Base-by-base conservation (phyloP, 1,140 invertebrate species). In the Drosophila ironensis region DNA sequence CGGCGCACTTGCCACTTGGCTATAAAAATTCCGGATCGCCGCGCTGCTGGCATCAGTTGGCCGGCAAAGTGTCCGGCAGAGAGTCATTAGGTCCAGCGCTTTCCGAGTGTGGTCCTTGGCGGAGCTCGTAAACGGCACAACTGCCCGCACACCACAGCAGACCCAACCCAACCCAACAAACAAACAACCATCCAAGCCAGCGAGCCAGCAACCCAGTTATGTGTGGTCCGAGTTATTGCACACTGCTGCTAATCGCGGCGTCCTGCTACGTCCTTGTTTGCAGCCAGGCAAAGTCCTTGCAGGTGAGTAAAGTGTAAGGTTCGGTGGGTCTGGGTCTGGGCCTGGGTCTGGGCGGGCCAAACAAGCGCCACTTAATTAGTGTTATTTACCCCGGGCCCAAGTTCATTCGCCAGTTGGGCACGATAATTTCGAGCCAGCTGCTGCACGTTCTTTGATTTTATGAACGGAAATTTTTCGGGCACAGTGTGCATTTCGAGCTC, bases 161-260 rank as follows among this genome's bases (percentile, higher is more conserved):
- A n/a, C 25, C 11, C 11, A 1, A 51, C 4, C 22, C 12, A 9
- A 11, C 20, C n/a, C 37, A 3, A 8, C 12, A 12, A 14, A 30
- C 12, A 20, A 11, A 17, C 9, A n/a, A n/a, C n/a, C n/a, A n/a
- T n/a, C n/a, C n/a, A n/a, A n/a, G n/a, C 30, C 4, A 12, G 30
- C 30, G 6, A 33, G 30, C 30, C 11, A 33, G 14, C 30, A 33
- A 33, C 14, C 30, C n/a, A 66, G 74, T 60, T 72, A 88, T 88
- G 87, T 87, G 59, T 54, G 70, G 70, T 60, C 81, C 73, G 28
- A 76, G 77, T 71, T 75, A 80, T 70, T 82, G 78, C 66, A 88
- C 68, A 45, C 35, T 88, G 63, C 63, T 88, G 66, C 63, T 88
- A 50, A 78, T 88, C 41, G 71, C 60, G 44, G 73, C 72, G 12